Percentiles rank a stretch among this genome's conserved stretches.
These are phyloP conservation scores for Sarotherodon lohbergeri DNA, from an alignment of 2,113 vertebrate genomes.

Conservation along the genomic window DNA sequence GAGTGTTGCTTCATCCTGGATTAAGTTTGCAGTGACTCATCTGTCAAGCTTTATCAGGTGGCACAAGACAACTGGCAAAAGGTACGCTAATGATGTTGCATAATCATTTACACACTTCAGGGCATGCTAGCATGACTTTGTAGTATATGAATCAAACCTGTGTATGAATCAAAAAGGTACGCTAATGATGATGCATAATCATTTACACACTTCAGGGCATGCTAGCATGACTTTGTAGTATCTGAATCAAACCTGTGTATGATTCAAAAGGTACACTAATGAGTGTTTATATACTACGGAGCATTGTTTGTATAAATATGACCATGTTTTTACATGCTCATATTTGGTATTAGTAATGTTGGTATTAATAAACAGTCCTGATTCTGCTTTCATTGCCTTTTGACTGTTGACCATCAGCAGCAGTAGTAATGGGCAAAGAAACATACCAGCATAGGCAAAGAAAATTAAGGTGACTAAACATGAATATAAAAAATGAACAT, in stretches of 20 bases:
- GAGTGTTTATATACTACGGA: background rate
- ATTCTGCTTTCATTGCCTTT: background rate
- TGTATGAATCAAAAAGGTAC: background rate
- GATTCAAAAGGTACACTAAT: background rate
- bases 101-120: background rate
- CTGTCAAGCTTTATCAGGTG: background rate
- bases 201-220: accelerated
- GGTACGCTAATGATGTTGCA: background rate
- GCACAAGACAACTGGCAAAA: background rate
- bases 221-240: background rate
- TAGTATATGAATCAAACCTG: background rate
- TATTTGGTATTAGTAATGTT: background rate
- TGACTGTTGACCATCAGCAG: background rate
- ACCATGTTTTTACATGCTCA: background rate
- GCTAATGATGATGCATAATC: too few relatives aligned
- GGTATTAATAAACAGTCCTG: background rate
- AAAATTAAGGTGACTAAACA: background rate
- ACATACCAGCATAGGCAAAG: background rate
- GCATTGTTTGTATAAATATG: background rate
- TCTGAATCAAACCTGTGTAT: background rate
- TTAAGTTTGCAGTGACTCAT: background rate
- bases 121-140: background rate
- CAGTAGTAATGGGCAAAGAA: background rate
- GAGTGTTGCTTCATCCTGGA: background rate
- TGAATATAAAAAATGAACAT: background rate